Evolutionary conservation across 2,888 invertebrate species (phyloP), one percentile per base, ranked within the genome.

Genomic region (Ichneumon xanthorius): DNA sequence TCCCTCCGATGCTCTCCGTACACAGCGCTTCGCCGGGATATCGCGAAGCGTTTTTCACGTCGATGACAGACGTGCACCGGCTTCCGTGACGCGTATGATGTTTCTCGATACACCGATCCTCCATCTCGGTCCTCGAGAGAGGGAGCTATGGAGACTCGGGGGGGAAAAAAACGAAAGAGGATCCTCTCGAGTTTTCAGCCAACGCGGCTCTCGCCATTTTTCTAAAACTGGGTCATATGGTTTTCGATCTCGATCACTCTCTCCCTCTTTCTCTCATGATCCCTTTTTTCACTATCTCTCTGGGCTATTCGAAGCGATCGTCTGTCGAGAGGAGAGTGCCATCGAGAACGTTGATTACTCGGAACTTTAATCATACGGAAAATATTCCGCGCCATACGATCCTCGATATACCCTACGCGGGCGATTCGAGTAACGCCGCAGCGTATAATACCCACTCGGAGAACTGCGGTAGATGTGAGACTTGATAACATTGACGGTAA

Each of bases 61-160:
- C 72, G 61, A 73, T 73, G 50, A 70, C 65, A 37, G 26, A 76
- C 48, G 71, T 67, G 75, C 19, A 76, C 71, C 37, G 73, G 67
- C 72, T 63, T 68, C 68, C 22, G 22, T 72, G 72, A 80, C 67
- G 72, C 26, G 40, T 33, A 63, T 30, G 63, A 63, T 72, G 50
- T 68, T 65, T 48, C 37, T 71, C n/a, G 75, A 76, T 80, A 84
- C 68, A 50, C 48, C 63, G 73, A 68, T 40, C 19, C 55, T 67
- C 22, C 61, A 83, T 70, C 45, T 61, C 53, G 53, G 53, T 55
- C 19, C 53, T 58, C 80, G 53, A 48, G 70, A 80, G 80, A 71
- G n/a, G 14, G 14, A 40, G 16, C 14, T 4, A 48, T 16, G 16
- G 45, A 48, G 3, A 63, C 50, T 58, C 48, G 40, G 16, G 26